Evolutionary conservation across 2,797 vertebrate genomes (phyloP), one percentile per base, ranked within the genome.

Genomic region (Rhyacichthys aspro): DNA sequence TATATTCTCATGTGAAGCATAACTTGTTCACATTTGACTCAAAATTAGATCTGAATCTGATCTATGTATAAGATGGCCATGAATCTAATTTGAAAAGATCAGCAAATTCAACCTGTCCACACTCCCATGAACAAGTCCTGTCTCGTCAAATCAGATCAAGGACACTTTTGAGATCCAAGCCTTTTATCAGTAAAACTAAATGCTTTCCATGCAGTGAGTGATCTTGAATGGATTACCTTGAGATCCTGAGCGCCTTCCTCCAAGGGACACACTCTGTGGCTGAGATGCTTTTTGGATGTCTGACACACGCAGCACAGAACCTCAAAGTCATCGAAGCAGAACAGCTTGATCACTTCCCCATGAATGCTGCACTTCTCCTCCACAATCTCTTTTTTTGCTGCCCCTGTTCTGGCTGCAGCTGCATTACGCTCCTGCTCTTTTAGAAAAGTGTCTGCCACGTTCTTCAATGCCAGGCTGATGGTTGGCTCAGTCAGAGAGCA

Each of bases 231-330:
- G 41, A 15, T 79, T 67, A 94, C 93, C 91, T 89, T 94, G 6
- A 91, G 90, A 59, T 93, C 92, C 11, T 89, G 89, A 0, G 90
- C 91, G 8, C 87, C 93, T 78, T 94, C 93, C 1, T 92, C 92
- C 55, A 93, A 14, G 0, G 93, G 93, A 74, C 90, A 92, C 36
- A 93, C 71, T 9, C 44, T 7, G 70, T 94, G 93, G 12, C 92
- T 91, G 23, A 84, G 85, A 65, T 94, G 93, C 60, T 88, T 93
- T 75, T 89, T 92, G 41, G 92, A 93, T 0, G 91, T 92, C 64
- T 93, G 92, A 72, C 93, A 94, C 66, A 94, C 88, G 32, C 88
- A 92, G 78, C 93, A 94, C 54, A 94, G 82, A 16, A 78, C 86
- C 63, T 93, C 91, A 14, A 73, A 79, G 41, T 94, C 92, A 18